These are phyloP conservation scores for Dicyrtomina minuta DNA, from an alignment of 2,888 invertebrate genomes.

Conservation along the genomic window DNA sequence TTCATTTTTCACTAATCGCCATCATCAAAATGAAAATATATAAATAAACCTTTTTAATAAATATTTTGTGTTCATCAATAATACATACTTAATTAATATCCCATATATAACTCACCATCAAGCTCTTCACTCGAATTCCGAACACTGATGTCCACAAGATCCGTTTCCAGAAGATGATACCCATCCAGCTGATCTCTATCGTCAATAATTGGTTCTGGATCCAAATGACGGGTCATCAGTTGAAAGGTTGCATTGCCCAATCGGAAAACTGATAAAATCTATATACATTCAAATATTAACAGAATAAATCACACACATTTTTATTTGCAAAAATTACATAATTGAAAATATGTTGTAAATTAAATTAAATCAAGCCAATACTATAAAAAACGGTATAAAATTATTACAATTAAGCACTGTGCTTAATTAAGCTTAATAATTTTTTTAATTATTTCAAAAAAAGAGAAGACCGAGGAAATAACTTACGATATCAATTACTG, in stretches of 20 bases:
- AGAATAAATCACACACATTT: not conserved
- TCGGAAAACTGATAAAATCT: conserved; percentile 11
- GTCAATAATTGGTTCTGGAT: not conserved
- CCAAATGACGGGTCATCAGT: not conserved
- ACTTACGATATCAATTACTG: conserved; percentile 15
- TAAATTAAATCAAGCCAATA: not conserved
- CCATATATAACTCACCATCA: too few relatives aligned
- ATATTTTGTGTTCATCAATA: not conserved
- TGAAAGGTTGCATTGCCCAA: conserved; percentile 19
- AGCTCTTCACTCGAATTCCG: not conserved
- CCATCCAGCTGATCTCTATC: too few relatives aligned
- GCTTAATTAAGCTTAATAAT: too few relatives aligned
- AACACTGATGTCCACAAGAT: not conserved
- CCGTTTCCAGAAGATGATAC: not conserved
- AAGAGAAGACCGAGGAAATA: too few relatives aligned
- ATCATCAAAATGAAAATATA: not conserved
- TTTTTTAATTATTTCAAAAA: too few relatives aligned
- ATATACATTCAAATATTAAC: not conserved
- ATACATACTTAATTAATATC: not conserved
- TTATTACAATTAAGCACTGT: too few relatives aligned
- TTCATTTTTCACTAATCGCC: too few relatives aligned
- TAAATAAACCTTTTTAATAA: not conserved
- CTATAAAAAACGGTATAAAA: too few relatives aligned
- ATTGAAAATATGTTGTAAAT: too few relatives aligned
- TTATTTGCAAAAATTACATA: not conserved